Evolutionary conservation across 2,113 vertebrate genomes (phyloP), one percentile per base, ranked within the genome.

Genomic region (Scophthalmus maximus): DNA sequence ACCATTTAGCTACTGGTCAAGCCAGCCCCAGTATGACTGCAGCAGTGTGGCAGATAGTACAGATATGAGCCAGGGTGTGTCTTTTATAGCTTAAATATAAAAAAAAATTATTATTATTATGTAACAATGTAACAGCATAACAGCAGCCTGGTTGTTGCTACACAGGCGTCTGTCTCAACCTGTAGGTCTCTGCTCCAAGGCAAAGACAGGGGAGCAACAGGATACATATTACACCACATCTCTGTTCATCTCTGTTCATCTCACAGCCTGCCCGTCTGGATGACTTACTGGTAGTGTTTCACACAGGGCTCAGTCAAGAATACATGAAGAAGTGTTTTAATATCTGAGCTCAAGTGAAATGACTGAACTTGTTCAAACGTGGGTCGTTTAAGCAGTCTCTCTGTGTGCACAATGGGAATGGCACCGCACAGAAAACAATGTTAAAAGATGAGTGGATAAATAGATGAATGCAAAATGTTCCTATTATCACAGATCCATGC

Each of bases 141-240:
- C n/a, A 64, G 47, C 38, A 79, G 56, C 61, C 34, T 40, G 34
- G 8, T 22, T 46, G 60, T 85, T 86, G 62, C 72, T 47, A 72
- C 71, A 83, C 42, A 62, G 20, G 17, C 5, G 1, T 71, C 53
- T 70, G 80, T 88, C 77, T 78, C 72, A 86, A 88, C 86, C 69
- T 76, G 87, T 62, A 52, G 0, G 56, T 47, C 17, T 58, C 36
- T 26, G 38, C 81, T 76, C 23, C 32, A 3, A 23, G 57, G 59
- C 56, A 62, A 44, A 67, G 11, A 44, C 52, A 23, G 52, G n/a
- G 55, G 50, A 68, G 69, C 57, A 65, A 56, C 68, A 63, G 75
- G 78, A 73, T 73, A 66, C 66, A 34, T 17, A 79, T 65, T 62
- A 57, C 75, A 61, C 46, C 76, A 78, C 42, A 60, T 18, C 17